Evolutionary conservation across 2,113 vertebrate species (phyloP), one percentile per base, ranked within the genome.

Genomic region (Misgurnus mizolepis): DNA sequence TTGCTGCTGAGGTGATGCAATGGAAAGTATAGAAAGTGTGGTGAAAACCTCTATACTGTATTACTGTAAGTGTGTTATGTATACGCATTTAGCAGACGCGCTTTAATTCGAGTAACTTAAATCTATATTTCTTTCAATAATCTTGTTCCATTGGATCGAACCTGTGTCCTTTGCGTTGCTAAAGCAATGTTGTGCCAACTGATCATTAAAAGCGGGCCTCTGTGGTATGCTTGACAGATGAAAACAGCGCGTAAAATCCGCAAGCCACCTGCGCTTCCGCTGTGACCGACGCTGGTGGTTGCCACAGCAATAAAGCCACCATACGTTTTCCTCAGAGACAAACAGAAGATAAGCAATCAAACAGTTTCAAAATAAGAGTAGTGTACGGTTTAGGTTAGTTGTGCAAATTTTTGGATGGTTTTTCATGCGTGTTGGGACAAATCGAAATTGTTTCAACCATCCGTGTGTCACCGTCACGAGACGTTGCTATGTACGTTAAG

Each of bases 281-380:
- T 15, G 3, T 55, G 78, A 50, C 60, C 9, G 43, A 67, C 78
- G 58, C 58, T 55, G 47, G 10, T 55, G 47, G 78, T 73, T 80
- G 40, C 39, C 69, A 73, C 66, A 62, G 78, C 47, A 80, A 72
- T 45, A 66, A 56, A 65, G 18, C n/a, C 7, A 34, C 27, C 3
- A 3, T 80, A 12, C 17, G 6, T 58, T 66, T 66, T 80, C 27
- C 69, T 66, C 34, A 14, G 60, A 12, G 58, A 65, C 22, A 39
- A 47, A 67, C 27, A 6, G 18, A 2, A 62, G 58, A 75, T 64
- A 17, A 64, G 18, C 22, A 14, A 14, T 14, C 2, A 3, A 73
- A 45, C 18, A 1, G 58, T 18, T 18, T 76, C 15, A 7, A 47
- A 75, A 17, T 4, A 12, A 50, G 34, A 27, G 56, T 4, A 14